Evolutionary conservation across 1,140 invertebrate genomes (phyloP), one percentile per base, ranked within the genome.

Genomic region (Trypoxylus dichotomus): DNA sequence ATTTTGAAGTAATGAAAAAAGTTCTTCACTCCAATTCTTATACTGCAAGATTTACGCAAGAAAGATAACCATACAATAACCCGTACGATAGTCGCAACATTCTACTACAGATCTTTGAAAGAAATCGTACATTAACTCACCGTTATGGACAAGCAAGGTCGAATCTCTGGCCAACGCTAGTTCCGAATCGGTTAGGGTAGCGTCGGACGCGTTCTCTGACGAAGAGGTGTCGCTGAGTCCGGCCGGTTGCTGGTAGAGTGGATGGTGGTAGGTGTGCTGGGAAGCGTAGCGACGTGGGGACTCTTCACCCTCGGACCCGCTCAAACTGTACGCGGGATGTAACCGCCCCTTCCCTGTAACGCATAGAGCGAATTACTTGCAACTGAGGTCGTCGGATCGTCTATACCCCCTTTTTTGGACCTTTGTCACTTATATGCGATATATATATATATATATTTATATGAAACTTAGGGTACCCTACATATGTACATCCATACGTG

Each of bases 121-220:
- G 5, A 37, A 11, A 19, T 76, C 37, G 54, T 71, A 68, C 27
- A n/a, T 24, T 32, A 79, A 87, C 91, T 91, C 77, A 94, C 93
- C 92, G 92, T 94, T 93, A 88, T 94, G 92, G 79, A 93, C 92
- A 77, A 93, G 91, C 42, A 94, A 90, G 47, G 93, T 93, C 2
- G 92, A 93, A 85, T 94, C 93, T 80, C 92, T 90, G 68, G 93
- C 92, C 79, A 94, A 89, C 79, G 93, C 93, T 80, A 94, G 88
- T 85, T 95, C 93, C 10, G 93, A 94, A 85, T 94, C 93, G 7
- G 93, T 94, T 78, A 94, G 89, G 0, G 93, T 94, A 19, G 93
- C 93, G 91, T 94, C 93, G 54, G 92, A 94, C 21, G 91, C 92
- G 91, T 94, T 93, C 81, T 93, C 93, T 15, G 92, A 93, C 1